Evolutionary conservation across 2,888 invertebrate species (phyloP), one percentile per base, ranked within the genome.

Genomic region (Tipula confusa): DNA sequence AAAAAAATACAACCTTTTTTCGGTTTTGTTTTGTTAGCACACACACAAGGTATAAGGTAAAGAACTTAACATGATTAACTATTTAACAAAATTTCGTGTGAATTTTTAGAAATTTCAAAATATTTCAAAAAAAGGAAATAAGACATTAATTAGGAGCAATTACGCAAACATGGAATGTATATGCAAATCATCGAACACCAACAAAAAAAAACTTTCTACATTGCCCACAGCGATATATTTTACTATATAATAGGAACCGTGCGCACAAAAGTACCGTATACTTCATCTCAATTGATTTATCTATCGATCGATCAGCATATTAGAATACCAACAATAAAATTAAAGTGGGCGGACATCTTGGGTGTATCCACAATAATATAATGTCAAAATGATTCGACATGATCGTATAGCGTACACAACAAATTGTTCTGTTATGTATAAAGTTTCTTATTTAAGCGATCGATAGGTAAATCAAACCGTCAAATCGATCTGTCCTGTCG

Each of bases 361-460:
- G 64, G 64, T 64, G 64, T 24, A 64, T 64, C 64, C 64, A 64
- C 64, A 64, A 64, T 64, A 64, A 48, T 48, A 64, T 64, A 24
- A 24, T 64, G 64, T 64, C 64, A 18, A 64, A 64, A 64, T 64
- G 24, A 64, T 64, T 64, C 64, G 64, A 64, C 24, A n/a, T 64
- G 64, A 64, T 64, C 64, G 64, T 24, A n/a, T n/a, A 9, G 24
- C 64, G 64, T n/a, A n/a, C n/a, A n/a, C n/a, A 64, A 64, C 24
- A 64, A 64, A 43, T n/a, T 24, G 24, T 24, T 64, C 18, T 1
- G 33, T 64, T 24, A 31, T 24, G 7, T 64, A 24, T 24, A 64
- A 64, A 64, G 0, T 24, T 64, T 64, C n/a, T 11, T 64, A 9
- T 43, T n/a, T 3, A 24, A 18, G 24, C 18, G 64, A 64, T 64